Evolutionary conservation across 2,113 vertebrate species (phyloP).

Genomic region (Sorex fumeus): DNA sequence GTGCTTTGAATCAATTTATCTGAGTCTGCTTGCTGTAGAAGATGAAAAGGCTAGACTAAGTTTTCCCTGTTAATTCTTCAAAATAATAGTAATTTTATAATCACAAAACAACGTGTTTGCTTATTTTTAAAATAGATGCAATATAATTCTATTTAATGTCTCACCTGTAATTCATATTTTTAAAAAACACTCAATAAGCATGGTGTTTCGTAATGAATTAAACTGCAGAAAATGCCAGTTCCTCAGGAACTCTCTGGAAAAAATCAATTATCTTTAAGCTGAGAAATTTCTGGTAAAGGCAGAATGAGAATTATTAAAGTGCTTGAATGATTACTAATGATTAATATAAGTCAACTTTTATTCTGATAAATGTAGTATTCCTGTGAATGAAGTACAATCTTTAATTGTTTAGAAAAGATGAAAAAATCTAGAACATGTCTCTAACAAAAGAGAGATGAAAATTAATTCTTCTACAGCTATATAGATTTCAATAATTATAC

Average conservation of each 20-base stretch:
- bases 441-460: background rate
- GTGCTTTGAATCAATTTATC: slow-evolving; percentile 81
- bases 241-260: slow-evolving; percentile 14
- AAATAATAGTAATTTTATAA: slow-evolving; percentile 55
- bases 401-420: background rate
- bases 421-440: background rate
- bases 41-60: slow-evolving; percentile 61
- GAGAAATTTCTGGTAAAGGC: slow-evolving; percentile 28
- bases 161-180: slow-evolving; percentile 16
- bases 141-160: slow-evolving; percentile 42
- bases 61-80: slow-evolving; percentile 63
- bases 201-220: slow-evolving; percentile 51
- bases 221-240: slow-evolving; percentile 66
- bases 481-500: background rate
- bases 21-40: slow-evolving; percentile 57
- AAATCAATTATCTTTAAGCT: slow-evolving; percentile 75
- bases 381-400: slow-evolving; percentile 22
- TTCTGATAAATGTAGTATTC: background rate
- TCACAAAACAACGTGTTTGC: slow-evolving; percentile 38
- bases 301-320: slow-evolving; percentile 80
- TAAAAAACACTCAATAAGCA: slow-evolving; percentile 38
- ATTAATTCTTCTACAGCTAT: background rate
- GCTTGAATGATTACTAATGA: slow-evolving; percentile 53
- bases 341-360: slow-evolving; percentile 62
- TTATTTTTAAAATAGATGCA: slow-evolving; percentile 57